Evolutionary conservation across 2,797 vertebrate species (phyloP).

Genomic region (Peromyscus nudipes): DNA sequence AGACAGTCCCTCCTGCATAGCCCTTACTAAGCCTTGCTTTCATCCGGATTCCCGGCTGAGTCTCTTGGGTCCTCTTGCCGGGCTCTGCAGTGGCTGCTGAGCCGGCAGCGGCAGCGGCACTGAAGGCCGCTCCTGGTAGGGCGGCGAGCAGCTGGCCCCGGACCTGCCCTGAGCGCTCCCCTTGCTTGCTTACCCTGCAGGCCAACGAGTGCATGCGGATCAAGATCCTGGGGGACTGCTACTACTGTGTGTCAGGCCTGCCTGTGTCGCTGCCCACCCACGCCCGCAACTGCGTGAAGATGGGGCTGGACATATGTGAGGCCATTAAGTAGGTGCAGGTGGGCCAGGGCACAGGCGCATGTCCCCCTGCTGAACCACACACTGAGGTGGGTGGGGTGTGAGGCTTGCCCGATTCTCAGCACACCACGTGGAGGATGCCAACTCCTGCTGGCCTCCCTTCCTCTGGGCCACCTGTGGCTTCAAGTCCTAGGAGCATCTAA

Average conservation of each 20-base stretch:
- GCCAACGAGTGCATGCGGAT: slow-evolving; percentile 99
- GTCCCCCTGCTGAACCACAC: not conserved
- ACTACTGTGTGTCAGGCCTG: slow-evolving; percentile 98
- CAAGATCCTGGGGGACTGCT: slow-evolving; percentile 99
- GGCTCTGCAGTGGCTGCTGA: not conserved
- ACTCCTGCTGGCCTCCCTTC: too few species aligned
- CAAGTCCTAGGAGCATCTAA: not conserved
- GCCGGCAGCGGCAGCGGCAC: too few species aligned
- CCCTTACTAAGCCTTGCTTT: not conserved
- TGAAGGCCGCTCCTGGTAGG: not conserved
- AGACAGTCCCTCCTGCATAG: not conserved
- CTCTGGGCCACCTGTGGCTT: not conserved
- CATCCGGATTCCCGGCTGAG: not conserved
- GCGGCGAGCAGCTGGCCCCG: not conserved
- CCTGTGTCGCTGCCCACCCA: slow-evolving; percentile 97
- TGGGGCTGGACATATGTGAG: slow-evolving; percentile 99
- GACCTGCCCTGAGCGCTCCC: not conserved
- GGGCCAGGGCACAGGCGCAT: fast-evolving
- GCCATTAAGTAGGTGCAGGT: slow-evolving; percentile 96
- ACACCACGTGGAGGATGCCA: not conserved
- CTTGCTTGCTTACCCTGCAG: slow-evolving; percentile 85
- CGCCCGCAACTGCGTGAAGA: slow-evolving; percentile 99
- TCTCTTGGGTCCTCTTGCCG: not conserved
- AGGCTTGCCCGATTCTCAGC: not conserved
- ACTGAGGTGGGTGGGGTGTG: not conserved